Base-by-base conservation (phyloP, 2,113 vertebrate genomes). In the Halichoerus grypus region DNA sequence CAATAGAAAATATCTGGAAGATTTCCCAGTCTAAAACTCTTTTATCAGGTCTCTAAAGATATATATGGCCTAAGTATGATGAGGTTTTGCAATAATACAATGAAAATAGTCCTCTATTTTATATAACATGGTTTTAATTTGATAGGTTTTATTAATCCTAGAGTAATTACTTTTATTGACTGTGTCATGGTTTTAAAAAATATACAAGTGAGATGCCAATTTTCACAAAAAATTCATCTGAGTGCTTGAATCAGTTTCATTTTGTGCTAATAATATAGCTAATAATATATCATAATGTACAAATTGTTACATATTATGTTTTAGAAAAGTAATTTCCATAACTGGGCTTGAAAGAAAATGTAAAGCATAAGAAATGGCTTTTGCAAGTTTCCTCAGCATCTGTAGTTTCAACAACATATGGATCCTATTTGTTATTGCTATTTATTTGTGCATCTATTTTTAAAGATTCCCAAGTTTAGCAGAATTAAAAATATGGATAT, bases 391-490 rank as follows among this genome's bases (percentile, higher is more conserved):
- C 89, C 16, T 81, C 31, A 49, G 76, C 55, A 91, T 97, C 81
- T 94, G 14, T 77, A 76, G n/a, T 53, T 93, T 95, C 42, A 92
- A 42, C 53, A 59, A 91, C 59, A 89, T 87, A 33, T 51, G 26
- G 53, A 57, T 86, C 33, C 46, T 86, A 88, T 77, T 86, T 76
- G 55, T 74, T 94, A 80, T 77, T 98, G 63, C 86, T 93, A 92
- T 95, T 97, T 95, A 65, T 88, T 92, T 91, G 26, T 76, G 19
- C 4, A 42, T 97, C 92, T 95, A 97, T 96, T 94, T 97, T 95
- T 94, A 92, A 65, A 93, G 63, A 83, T 84, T 84, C 39, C 63
- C 65, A 95, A 90, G 39, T 93, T 77, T 85, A 93, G 90, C 81
- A 81, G 59, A 96, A 86, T 92, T 96, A 95, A 97, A 97, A 95